A percentile compares a stretch with the other conserved stretches of the same genome.
These are phyloP conservation scores for Leuciscus waleckii DNA, from an alignment of 2,797 vertebrate genomes.

Conservation along the genomic window DNA sequence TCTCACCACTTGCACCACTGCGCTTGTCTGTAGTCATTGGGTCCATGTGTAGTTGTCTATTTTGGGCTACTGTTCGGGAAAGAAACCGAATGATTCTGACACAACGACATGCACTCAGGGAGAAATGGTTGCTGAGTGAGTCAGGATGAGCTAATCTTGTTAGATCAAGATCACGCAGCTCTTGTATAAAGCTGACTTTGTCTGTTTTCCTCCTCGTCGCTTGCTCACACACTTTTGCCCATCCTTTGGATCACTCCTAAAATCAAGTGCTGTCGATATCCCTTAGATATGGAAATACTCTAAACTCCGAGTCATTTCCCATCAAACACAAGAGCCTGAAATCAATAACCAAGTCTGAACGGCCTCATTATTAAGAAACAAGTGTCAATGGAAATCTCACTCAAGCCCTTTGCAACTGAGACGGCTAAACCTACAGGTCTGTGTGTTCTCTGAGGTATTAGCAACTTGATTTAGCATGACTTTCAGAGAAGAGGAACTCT, in stretches of 20 bases:
- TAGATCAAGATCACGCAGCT: constrained; percentile 38
- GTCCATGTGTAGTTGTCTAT: constrained; percentile 5
- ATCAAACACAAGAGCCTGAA: constrained; percentile 45
- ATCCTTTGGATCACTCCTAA: constrained; percentile 29
- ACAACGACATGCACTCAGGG: constrained; percentile 14
- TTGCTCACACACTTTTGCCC: constrained; percentile 11
- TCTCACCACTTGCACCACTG: background rate
- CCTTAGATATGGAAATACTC: constrained; percentile 62
- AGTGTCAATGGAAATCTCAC: constrained; percentile 54
- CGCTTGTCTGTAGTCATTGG: background rate
- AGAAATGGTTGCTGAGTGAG: constrained; percentile 43
- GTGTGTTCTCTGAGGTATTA: constrained; percentile 35
- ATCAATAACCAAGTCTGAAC: constrained; percentile 35
- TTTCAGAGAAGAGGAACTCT: constrained; percentile 33
- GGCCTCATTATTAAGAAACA: constrained; percentile 41
- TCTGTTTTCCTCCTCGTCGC: background rate
- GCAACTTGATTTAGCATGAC: constrained; percentile 51
- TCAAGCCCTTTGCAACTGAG: constrained; percentile 55
- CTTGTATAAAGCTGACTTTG: constrained; percentile 20
- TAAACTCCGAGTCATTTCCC: constrained; percentile 44
- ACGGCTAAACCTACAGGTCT: constrained; percentile 60
- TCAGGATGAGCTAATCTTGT: constrained; percentile 45
- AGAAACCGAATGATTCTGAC: constrained; percentile 27
- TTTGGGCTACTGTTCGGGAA: constrained; percentile 3
- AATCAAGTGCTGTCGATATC: constrained; percentile 35